These are phyloP conservation scores for Drosophila monieri DNA, from an alignment of 2,888 invertebrate genomes.

Conservation along the genomic window DNA sequence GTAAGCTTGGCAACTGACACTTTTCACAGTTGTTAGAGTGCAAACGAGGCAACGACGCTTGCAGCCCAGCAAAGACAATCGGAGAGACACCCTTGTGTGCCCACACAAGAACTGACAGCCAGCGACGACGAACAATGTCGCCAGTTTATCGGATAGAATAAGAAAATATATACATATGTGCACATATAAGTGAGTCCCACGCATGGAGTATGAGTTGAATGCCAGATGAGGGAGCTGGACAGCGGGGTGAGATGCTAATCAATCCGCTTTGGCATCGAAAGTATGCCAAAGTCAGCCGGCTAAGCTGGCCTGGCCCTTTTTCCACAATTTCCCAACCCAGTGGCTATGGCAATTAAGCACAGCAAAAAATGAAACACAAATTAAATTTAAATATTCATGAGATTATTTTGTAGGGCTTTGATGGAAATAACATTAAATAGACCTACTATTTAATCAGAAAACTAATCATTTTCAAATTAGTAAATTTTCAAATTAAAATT, in stretches of 20 bases:
- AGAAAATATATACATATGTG: constrained; percentile 29
- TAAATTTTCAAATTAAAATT: not conserved
- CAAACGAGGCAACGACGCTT: constrained; percentile 50
- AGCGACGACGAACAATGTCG: constrained; percentile 59
- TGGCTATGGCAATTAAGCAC: constrained; percentile 39
- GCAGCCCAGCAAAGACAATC: constrained; percentile 15
- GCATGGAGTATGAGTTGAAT: constrained; percentile 37
- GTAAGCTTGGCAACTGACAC: constrained; percentile 22
- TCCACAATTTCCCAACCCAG: constrained; percentile 36
- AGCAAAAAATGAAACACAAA: constrained; percentile 32
- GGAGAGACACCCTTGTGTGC: constrained; percentile 15
- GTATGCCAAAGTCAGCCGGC: constrained; percentile 70
- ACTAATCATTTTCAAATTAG: no score
- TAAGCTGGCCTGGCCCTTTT: constrained; percentile 47
- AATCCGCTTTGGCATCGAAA: constrained; percentile 57
- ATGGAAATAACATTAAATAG: no score
- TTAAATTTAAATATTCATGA: constrained; percentile 1
- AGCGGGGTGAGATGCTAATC: constrained; percentile 38
- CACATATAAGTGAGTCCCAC: constrained; percentile 32
- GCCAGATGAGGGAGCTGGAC: constrained; percentile 40
- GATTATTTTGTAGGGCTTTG: not conserved
- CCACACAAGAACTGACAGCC: constrained; percentile 43
- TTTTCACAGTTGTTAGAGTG: constrained; percentile 61
- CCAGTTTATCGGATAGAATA: constrained; percentile 59
- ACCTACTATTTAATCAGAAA: no score